Percentiles rank a stretch among this genome's conserved stretches.
phyloP scores from a whole-genome alignment of 2,113 vertebrate genomes.

The Chaetodon trifascialis region DNA sequence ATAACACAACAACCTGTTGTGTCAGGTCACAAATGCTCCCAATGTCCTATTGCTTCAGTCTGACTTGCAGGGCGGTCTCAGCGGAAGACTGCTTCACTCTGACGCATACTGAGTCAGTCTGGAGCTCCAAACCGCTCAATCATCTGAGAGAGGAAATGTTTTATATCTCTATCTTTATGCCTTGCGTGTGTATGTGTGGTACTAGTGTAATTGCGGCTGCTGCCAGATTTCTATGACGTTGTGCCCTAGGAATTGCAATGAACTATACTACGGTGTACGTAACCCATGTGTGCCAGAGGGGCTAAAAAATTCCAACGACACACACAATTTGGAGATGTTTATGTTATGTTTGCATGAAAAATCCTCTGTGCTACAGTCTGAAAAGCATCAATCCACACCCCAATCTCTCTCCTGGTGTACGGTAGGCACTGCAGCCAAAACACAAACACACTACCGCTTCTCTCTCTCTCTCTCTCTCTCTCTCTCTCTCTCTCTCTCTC shows the following conservation, averaged over 20 bases:
- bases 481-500: conserved; percentile 85
- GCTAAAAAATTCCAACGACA: conserved; percentile 45
- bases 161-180: conserved; percentile 64
- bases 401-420: conserved; percentile 83
- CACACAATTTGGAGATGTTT: conserved; percentile 55
- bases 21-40: conserved; percentile 18
- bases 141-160: conserved; percentile 61
- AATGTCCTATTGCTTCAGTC: conserved; percentile 15
- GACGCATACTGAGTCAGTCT: conserved; percentile 43
- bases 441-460: conserved; percentile 88
- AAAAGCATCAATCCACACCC: conserved; percentile 79
- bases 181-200: conserved; percentile 64
- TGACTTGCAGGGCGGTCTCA: conserved; percentile 25
- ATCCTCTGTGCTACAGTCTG: conserved; percentile 68
- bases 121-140: conserved; percentile 55
- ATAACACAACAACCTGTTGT: conserved; percentile 1
- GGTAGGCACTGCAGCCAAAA: conserved; percentile 83
- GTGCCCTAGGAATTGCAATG: conserved; percentile 70
- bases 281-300: conserved; percentile 60
- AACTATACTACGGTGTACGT: conserved; percentile 61
- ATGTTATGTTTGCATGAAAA: conserved; percentile 61
- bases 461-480: too few species aligned
- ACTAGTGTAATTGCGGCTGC: conserved; percentile 50
- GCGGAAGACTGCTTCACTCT: conserved; percentile 12
- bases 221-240: conserved; percentile 73